These are phyloP conservation scores for Clupea harengus DNA, from an alignment of 2,113 vertebrate species.

Conservation along the genomic window DNA sequence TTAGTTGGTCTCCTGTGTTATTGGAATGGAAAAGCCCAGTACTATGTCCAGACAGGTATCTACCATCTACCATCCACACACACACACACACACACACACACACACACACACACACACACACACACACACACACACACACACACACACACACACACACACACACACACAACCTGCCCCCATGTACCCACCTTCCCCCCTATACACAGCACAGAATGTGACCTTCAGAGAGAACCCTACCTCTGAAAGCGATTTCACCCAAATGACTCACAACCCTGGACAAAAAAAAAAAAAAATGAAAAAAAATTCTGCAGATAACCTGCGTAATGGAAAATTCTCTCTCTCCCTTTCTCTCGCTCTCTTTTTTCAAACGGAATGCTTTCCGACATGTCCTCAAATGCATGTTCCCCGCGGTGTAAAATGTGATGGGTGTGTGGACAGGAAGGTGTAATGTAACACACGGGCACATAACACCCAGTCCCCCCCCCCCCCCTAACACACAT, in stretches of 20 bases:
- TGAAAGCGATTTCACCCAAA: conserved; percentile 7
- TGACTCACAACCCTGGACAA: background rate
- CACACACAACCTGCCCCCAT: background rate
- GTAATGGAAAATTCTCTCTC: conserved; percentile 9
- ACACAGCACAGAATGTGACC: background rate
- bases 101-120: background rate
- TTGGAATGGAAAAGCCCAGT: background rate
- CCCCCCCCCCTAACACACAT: too few relatives aligned
- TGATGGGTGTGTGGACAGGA: background rate
- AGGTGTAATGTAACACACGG: background rate
- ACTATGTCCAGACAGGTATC: background rate
- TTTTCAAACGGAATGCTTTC: background rate
- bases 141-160: background rate
- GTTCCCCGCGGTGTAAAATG: background rate
- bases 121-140: background rate
- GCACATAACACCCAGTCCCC: background rate
- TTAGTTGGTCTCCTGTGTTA: background rate
- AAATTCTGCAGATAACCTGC: conserved; percentile 7
- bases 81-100: background rate
- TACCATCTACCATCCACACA: background rate
- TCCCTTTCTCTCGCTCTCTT: background rate
- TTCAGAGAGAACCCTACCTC: background rate
- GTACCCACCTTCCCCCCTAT: background rate
- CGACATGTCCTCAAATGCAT: conserved; percentile 3
- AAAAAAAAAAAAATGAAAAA: background rate